These are phyloP conservation scores for Aramus guarauna DNA, from an alignment of 2,113 vertebrate genomes.

Conservation along the genomic window DNA sequence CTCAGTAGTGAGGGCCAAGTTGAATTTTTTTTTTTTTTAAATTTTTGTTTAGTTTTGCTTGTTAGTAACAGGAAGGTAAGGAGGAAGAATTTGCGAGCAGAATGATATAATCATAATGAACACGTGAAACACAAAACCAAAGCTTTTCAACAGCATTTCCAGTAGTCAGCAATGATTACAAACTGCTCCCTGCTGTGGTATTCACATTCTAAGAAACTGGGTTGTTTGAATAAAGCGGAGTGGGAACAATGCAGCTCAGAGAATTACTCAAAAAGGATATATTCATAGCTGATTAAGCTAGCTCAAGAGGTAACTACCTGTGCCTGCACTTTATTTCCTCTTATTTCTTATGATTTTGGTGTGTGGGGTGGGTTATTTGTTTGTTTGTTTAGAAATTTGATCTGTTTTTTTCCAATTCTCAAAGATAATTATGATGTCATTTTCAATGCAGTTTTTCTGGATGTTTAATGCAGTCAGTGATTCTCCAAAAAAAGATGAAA, in stretches of 20 bases:
- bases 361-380: background rate
- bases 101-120: background rate
- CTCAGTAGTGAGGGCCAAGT: background rate
- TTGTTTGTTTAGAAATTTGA: background rate
- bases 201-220: background rate
- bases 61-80: background rate
- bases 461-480: background rate
- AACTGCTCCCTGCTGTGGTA: background rate
- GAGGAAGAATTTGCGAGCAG: background rate
- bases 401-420: background rate
- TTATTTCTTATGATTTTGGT: background rate
- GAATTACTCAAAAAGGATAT: background rate
- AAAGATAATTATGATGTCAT: background rate
- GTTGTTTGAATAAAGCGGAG: background rate
- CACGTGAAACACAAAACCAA: background rate
- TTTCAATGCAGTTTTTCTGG: background rate
- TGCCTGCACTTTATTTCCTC: background rate
- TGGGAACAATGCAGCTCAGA: background rate
- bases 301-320: background rate
- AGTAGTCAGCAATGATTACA: background rate
- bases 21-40: background rate
- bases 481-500: background rate
- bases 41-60: background rate
- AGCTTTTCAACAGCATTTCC: background rate
- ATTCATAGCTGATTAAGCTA: background rate